phyloP scores from a whole-genome alignment of 2,797 vertebrate genomes.

The Phrynocephalus guinanensis region DNA sequence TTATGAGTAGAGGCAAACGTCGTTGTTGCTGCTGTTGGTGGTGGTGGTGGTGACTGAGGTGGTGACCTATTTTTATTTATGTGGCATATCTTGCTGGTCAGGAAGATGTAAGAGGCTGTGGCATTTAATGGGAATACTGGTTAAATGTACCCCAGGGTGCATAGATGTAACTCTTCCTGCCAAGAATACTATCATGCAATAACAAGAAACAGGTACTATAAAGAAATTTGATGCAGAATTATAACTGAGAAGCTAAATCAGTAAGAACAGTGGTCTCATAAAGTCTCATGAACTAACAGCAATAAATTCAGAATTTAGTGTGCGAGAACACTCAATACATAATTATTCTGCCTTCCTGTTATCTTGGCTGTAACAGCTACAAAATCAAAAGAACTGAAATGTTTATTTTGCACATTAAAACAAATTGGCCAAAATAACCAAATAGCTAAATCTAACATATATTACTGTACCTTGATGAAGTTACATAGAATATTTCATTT shows the following conservation, averaged over 20 bases:
- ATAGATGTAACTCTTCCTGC: background rate
- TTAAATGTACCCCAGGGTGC: accelerated
- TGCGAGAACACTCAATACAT: too few relatives aligned
- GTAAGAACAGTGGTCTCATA: background rate
- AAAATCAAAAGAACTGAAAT: too few relatives aligned
- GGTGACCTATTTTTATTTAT: conserved; percentile 10
- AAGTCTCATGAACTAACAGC: background rate
- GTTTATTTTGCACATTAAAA: too few relatives aligned
- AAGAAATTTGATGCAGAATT: background rate
- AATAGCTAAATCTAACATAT: too few relatives aligned
- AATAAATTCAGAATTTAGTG: background rate
- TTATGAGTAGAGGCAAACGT: too few relatives aligned
- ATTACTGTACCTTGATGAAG: too few relatives aligned
- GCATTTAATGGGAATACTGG: conserved; percentile 2
- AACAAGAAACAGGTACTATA: background rate
- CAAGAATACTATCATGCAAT: background rate
- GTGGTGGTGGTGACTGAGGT: too few relatives aligned
- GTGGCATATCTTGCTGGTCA: conserved; percentile 46
- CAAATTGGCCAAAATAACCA: too few relatives aligned
- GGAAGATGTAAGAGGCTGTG: conserved; percentile 25
- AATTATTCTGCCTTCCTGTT: too few relatives aligned
- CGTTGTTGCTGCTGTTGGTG: too few relatives aligned
- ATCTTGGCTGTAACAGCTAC: too few relatives aligned
- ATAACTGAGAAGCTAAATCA: background rate
- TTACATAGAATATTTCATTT: too few relatives aligned